These are phyloP conservation scores for Pangasius krempfi DNA, from an alignment of 2,797 vertebrate species.

Conservation along the genomic window DNA sequence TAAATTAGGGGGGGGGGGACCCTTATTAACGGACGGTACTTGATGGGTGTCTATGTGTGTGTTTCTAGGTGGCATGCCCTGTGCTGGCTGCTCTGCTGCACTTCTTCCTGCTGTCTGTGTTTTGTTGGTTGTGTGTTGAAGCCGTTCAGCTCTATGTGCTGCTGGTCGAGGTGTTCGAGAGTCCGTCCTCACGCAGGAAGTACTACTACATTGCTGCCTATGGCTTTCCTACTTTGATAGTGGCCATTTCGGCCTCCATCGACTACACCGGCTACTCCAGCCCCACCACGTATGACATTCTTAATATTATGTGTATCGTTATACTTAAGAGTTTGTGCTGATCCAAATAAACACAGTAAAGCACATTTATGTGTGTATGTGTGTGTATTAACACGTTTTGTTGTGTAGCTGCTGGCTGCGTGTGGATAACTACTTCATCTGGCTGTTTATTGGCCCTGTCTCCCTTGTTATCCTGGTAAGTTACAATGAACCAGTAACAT, in stretches of 20 bases:
- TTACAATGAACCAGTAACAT: not conserved
- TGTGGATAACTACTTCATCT: constrained; percentile 92
- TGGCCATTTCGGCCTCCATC: constrained; percentile 88
- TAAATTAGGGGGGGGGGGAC: not conserved
- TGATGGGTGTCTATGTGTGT: constrained; percentile 25
- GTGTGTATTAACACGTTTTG: not conserved
- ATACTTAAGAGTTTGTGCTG: not conserved
- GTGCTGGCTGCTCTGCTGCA: constrained; percentile 89
- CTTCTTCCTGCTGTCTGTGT: constrained; percentile 91
- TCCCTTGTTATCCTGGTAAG: constrained; percentile 87
- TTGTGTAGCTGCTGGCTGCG: constrained; percentile 86
- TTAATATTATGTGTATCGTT: not conserved
- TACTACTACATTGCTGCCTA: constrained; percentile 92
- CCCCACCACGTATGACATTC: constrained; percentile 52
- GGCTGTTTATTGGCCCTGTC: constrained; percentile 90
- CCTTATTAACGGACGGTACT: not conserved
- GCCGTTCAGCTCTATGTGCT: constrained; percentile 89
- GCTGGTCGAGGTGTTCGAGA: constrained; percentile 90
- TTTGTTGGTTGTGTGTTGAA: constrained; percentile 93
- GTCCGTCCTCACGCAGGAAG: constrained; percentile 86
- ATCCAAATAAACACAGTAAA: not conserved
- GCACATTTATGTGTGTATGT: not conserved
- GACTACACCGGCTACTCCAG: constrained; percentile 89
- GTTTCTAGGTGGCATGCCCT: constrained; percentile 83
- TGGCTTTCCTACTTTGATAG: constrained; percentile 87